Evolutionary conservation across 1,140 invertebrate species (phyloP), one percentile per base, ranked within the genome.

Genomic region (Zaprionus davidi): DNA sequence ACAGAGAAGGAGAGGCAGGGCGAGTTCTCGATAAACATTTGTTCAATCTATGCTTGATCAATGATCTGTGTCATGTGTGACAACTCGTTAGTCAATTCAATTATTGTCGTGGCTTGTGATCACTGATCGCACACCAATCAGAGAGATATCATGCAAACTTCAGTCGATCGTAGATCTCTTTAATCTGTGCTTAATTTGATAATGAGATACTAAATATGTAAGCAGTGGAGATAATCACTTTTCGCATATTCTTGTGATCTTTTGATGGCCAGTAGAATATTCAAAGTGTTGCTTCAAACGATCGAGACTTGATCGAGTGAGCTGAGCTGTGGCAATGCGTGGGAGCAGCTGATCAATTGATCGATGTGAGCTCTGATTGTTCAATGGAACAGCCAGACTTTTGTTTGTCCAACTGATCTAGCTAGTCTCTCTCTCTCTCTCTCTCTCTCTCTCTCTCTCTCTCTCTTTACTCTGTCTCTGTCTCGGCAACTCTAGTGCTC

Each of bases 21-120:
- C 2, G n/a, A 12, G 17, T 5, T 20, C 9, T 22, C 17, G 20
- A 12, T 51, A 12, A 51, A 24, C 20, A 11, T 51, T 24, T 20
- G 20, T 51, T 11, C 20, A 5, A 22, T 24, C 46, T 24, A 51
- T 22, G 46, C 17, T 24, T 56, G 53, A 56, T 56, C 53, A 56
- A 28, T 56, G 53, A 56, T 56, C 53, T 28, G 53, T 56, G 53
- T 24, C 46, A 51, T 51, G 46, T 51, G 46, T 51, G 46, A 51
- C 46, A 51, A 51, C 46, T 51, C 46, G 46, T 51, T 51, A 51
- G 46, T 51, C 46, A 24, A 51, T 51, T 24, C 46, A 51, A 51
- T 51, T 51, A 51, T 24, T 22, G 20, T 51, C 20, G 17, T 22
- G n/a, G 11, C 46, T 51, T 51, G 46, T 24, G 46, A 51, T 51